Evolutionary conservation across 2,113 vertebrate genomes (phyloP), one percentile per base, ranked within the genome.

Genomic region (Myrmecobius fasciatus): DNA sequence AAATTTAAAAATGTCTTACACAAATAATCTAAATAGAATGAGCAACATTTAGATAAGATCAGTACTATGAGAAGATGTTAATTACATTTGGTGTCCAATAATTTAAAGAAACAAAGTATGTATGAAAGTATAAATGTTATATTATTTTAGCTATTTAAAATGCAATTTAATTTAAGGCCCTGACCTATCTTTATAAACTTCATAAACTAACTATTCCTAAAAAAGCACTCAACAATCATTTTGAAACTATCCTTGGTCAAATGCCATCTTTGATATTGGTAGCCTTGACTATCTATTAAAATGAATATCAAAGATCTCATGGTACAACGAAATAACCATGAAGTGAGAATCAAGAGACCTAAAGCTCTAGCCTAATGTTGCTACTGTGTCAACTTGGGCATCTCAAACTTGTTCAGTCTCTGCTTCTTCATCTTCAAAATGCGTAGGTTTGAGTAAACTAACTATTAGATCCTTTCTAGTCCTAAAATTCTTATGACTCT

Each of bases 11-110:
- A 96, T 51, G 91, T 51, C 28, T 56, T 56, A 94, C 36, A 90
- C 14, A 93, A 91, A 26, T 53, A 96, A 56, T 67, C 31, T 47
- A 95, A 92, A 47, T 10, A 93, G 17, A 95, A 95, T 47, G 52
- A 93, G 91, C 46, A 91, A 0, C 91, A 43, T 93, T 93, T 89
- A 94, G 2, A 53, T 67, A 94, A 36, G 96, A 75, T 95, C 93
- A 97, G 24, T 92, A 54, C 28, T 2, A 43, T 75, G 31, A 67
- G 11, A 36, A 67, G 60, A 67, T 17, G 3, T 12, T 60, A 60
- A 67, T n/a, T 36, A 67, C 31, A 67, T 67, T n/a, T 67, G 60
- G 60, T n/a, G 36, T n/a, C 36, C 31, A 67, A 31, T 67, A 67
- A 67, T 14, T 67, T 67, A n/a, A n/a, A 67, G 60, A 67, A 67